Percentiles rank a stretch among this genome's conserved stretches.
Conservation (phyloP, 92 coral and sea anemone genomes). For the Montipora capitata region DNA sequence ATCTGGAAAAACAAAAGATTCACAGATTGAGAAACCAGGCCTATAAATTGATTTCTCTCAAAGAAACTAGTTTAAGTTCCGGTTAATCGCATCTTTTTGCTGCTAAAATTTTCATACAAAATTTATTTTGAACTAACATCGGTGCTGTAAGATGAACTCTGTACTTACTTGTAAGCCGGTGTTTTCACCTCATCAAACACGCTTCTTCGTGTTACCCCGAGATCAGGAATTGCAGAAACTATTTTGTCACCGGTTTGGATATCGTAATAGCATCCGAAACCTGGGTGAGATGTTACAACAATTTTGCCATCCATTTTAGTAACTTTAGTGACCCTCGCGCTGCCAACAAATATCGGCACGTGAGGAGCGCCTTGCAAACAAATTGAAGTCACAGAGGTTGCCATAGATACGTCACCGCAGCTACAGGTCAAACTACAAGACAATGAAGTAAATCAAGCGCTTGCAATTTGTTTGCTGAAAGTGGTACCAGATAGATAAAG, state of each 20-base stretch:
- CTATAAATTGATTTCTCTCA: no score
- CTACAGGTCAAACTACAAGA: no score
- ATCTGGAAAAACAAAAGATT: no score
- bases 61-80: no score
- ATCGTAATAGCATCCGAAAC: slow-evolving; percentile 69
- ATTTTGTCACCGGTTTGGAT: slow-evolving; percentile 49
- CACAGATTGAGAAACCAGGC: no score
- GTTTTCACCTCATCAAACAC: slow-evolving; percentile 83
- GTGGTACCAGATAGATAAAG: no score
- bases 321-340: neutral
- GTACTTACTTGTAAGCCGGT: slow-evolving; percentile 97
- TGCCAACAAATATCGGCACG: slow-evolving; percentile 7
- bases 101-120: no score
- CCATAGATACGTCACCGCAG: slow-evolving; percentile 55
- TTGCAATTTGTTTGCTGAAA: no score
- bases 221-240: slow-evolving; percentile 75
- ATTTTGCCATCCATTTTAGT: slow-evolving; percentile 78
- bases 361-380: neutral
- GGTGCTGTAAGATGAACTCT: neutral
- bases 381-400: slow-evolving; percentile 51
- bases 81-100: no score
- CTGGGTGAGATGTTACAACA: slow-evolving; percentile 74
- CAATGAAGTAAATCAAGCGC: no score
- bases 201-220: slow-evolving; percentile 75
- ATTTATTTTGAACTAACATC: no score